Base-by-base conservation (phyloP, 2,797 vertebrate species). In the Distichodus sexfasciatus region DNA sequence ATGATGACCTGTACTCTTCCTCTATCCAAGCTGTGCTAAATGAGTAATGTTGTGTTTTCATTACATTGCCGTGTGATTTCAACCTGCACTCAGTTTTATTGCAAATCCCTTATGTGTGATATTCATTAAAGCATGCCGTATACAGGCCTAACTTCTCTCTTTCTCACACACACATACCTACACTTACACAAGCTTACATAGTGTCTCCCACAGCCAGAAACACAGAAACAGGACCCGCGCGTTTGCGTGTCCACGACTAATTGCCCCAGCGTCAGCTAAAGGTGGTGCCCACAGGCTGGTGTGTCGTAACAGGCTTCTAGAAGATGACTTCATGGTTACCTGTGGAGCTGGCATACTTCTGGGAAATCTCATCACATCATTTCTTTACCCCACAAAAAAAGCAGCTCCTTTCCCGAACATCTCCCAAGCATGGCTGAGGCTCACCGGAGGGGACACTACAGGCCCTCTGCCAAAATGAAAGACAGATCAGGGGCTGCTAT, bases 271-370 rank as follows among this genome's bases (percentile, higher is more conserved):
- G 81, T 75, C 77, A 75, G 72, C 79, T 81, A 82, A 85, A 83
- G 85, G 82, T 82, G 76, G 81, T 79, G 82, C 84, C 79, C 65
- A 77, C 73, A 63, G 77, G 68, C 80, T 59, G 14, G 74, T 57
- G 69, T 77, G 78, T 62, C 69, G 77, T 79, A 71, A 83, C 76
- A 75, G 80, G 78, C 81, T 51, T 41, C 82, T 77, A 76, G 82
- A 78, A 78, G 79, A 84, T 89, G 84, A 89, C 85, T 80, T 90
- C 86, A 89, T 85, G 47, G 65, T 80, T 84, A 85, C 85, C 81
- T 85, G 79, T 75, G 81, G 81, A 75, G 82, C 83, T 78, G 80
- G 75, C 54, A 60, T 57, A 72, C 82, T 75, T 66, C 50, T 50
- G 70, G 76, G 50, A 58, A 74, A 8, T 58, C 41, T 24, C 33